A percentile compares a stretch with the other conserved stretches of the same genome.
These are phyloP conservation scores for Metallyticus violacea DNA, from an alignment of 2,888 invertebrate genomes.

Conservation along the genomic window DNA sequence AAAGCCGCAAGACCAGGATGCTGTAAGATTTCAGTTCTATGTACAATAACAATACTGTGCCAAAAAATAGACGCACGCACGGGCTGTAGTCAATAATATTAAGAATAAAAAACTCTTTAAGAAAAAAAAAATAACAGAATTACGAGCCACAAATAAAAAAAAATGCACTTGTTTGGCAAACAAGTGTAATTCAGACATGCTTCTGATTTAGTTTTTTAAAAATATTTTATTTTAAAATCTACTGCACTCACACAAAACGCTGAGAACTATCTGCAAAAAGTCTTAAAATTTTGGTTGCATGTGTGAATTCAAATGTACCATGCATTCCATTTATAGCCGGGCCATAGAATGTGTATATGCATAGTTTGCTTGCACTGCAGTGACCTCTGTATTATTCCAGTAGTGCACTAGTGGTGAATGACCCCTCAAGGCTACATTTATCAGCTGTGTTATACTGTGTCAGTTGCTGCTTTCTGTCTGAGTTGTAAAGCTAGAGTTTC, in stretches of 20 bases:
- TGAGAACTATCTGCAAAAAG: conserved; percentile 19
- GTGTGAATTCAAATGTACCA: conserved; percentile 7
- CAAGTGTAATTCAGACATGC: conserved; percentile 29
- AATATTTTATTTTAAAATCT: conserved; percentile 18
- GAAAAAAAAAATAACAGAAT: conserved; percentile 22
- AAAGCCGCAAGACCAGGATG: conserved; percentile 35
- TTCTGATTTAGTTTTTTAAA: conserved; percentile 2
- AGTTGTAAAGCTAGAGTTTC: too few species aligned
- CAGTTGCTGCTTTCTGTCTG: too few species aligned
- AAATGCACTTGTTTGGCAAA: conserved; percentile 29
- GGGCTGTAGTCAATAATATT: conserved; percentile 24
- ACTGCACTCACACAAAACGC: conserved; percentile 31
- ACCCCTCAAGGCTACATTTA: too few species aligned
- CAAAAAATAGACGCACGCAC: conserved; percentile 31
- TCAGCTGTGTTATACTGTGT: too few species aligned
- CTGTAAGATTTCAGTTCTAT: conserved; percentile 34
- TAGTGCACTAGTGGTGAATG: too few species aligned
- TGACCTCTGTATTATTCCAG: too few species aligned
- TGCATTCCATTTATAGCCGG: too few species aligned
- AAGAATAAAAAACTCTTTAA: conserved; percentile 25
- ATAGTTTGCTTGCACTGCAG: too few species aligned
- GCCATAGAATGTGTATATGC: too few species aligned
- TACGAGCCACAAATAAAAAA: conserved; percentile 27
- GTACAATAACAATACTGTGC: conserved; percentile 34
- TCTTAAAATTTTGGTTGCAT: not conserved